A percentile compares a stretch with the other conserved stretches of the same genome.
phyloP scores from a whole-genome alignment of 2,888 invertebrate species.

The Parochlus steinenii region DNA sequence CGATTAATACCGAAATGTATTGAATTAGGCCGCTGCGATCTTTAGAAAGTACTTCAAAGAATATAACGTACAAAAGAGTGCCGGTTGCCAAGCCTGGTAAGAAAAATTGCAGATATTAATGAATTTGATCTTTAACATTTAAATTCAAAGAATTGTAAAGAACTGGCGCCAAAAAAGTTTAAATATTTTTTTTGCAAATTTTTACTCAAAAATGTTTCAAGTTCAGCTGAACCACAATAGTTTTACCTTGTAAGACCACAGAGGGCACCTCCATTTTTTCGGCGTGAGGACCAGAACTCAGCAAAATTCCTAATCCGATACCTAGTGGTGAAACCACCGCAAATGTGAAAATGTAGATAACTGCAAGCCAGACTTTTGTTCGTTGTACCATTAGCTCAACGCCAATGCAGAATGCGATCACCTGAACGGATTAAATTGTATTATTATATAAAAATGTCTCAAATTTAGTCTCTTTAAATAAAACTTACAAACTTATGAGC shows the following conservation, averaged over 20 bases:
- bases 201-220: too few relatives aligned
- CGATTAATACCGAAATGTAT: constrained; percentile 36
- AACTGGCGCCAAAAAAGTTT: too few relatives aligned
- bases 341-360: constrained; percentile 41
- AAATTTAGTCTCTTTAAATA: constrained; percentile 23
- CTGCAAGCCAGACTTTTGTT: constrained; percentile 31
- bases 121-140: too few relatives aligned
- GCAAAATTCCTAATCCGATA: constrained; percentile 46
- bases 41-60: constrained; percentile 63
- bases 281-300: constrained; percentile 39
- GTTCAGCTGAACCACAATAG: too few relatives aligned
- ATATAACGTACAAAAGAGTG: constrained; percentile 62
- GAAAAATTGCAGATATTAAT: too few relatives aligned
- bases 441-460: constrained; percentile 24
- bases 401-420: constrained; percentile 49
- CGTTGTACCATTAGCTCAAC: constrained; percentile 41
- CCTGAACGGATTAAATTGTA: constrained; percentile 17
- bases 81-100: constrained; percentile 66
- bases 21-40: constrained; percentile 39
- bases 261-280: constrained; percentile 38
- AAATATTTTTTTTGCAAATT: too few relatives aligned
- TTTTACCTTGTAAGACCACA: constrained; percentile 49
- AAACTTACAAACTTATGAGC: constrained; percentile 44
- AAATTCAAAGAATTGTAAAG: too few relatives aligned
- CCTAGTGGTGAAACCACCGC: constrained; percentile 50